Base-by-base conservation (phyloP, 2,888 invertebrate species). In the Heliconius ethilla region DNA sequence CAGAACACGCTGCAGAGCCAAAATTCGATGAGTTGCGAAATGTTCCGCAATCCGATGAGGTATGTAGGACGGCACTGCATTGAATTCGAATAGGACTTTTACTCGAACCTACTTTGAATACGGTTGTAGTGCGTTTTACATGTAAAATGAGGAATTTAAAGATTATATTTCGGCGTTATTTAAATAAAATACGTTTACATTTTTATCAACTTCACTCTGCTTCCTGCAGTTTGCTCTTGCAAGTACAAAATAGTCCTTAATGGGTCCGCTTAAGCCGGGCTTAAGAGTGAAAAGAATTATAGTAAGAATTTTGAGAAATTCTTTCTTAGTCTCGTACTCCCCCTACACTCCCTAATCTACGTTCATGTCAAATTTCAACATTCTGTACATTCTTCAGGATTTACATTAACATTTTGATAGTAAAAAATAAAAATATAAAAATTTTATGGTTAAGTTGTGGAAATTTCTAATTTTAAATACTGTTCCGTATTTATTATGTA, bases 81-180 rank as follows among this genome's bases (percentile, higher is more conserved):
- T 65, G 76, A 79, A 76, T 79, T 69, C 27, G 33, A 79, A 76
- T 76, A 70, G 75, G 37, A 70, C 75, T 75, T 78, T 78, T 78
- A 78, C 78, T 78, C 27, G 65, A 65, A 37, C 15, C 40, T 22
- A 67, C 27, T 66, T 74, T 55, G 33, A 33, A 75, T 59, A 37
- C 13, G 59, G 29, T 63, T 18, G 27, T 10, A 62, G 9, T 7
- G 6, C 27, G 63, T 63, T 63, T 63, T 63, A 27, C 27, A 27
- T 63, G 7, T 29, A 15, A 29, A 27, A 15, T 2, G n/a, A n/a
- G n/a, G n/a, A 9, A 22, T 51, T 51, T 22, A 51, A 51, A 51
- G 51, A 15, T 45, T 6, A 15, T 6, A 45, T 45, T 45, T 45
- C 15, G 45, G 45, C 6, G 45, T 27, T 27, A 27, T 33, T 51